These are phyloP conservation scores for Callipepla squamata DNA, from an alignment of 2,113 vertebrate genomes.

Conservation along the genomic window DNA sequence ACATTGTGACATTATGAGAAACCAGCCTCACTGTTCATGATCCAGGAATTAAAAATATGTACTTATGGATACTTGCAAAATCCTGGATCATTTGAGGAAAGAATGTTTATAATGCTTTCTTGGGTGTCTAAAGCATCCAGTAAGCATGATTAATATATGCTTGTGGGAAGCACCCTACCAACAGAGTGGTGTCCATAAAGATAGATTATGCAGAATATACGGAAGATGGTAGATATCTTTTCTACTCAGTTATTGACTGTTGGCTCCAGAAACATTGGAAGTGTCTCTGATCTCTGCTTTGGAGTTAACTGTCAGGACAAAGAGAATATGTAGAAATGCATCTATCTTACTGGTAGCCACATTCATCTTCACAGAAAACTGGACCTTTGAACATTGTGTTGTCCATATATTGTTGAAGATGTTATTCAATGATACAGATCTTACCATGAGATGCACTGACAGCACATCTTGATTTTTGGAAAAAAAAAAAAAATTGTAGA, in stretches of 20 bases:
- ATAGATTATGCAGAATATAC: not conserved
- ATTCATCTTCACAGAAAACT: not conserved
- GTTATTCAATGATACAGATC: not conserved
- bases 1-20: not conserved
- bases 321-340: not conserved
- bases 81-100: too few relatives aligned
- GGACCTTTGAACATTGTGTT: not conserved
- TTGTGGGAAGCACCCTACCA: not conserved
- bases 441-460: not conserved
- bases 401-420: not conserved
- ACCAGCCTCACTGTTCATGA: not conserved
- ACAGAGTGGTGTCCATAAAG: not conserved
- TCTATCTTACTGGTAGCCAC: not conserved
- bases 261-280: not conserved
- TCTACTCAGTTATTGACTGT: not conserved
- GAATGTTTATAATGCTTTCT: not conserved
- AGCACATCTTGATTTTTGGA: conserved; percentile 2
- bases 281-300: not conserved
- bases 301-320: not conserved
- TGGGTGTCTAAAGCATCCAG: not conserved
- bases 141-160: not conserved
- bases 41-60: not conserved
- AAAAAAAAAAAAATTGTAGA: conserved; percentile 27
- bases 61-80: not conserved
- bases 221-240: not conserved